A percentile compares a stretch with the other conserved stretches of the same genome.
Conservation (phyloP, 2,888 invertebrate genomes). For the Rhamnusium bicolor region DNA sequence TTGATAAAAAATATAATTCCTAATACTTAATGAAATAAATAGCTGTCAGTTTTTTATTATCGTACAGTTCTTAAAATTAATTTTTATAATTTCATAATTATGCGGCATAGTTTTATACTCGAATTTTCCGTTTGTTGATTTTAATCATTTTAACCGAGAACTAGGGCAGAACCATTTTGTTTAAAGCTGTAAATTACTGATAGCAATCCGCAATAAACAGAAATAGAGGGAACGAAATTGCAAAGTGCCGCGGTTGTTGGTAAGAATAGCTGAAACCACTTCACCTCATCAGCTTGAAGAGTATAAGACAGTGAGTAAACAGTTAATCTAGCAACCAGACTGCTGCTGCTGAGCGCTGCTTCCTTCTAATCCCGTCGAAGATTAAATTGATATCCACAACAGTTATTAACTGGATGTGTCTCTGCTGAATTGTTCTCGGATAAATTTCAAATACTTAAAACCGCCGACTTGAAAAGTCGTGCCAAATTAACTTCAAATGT, state of each 20-base stretch:
- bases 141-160: neutral
- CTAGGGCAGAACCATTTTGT: neutral
- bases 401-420: slow-evolving; percentile 41
- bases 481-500: slow-evolving; percentile 47
- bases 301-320: slow-evolving; percentile 12
- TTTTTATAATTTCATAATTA: neutral
- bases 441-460: slow-evolving; percentile 39
- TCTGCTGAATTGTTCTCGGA: slow-evolving; percentile 31
- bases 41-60: too few species aligned
- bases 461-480: slow-evolving; percentile 38
- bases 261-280: slow-evolving; percentile 9
- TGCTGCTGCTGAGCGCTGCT: neutral
- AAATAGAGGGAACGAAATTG: neutral
- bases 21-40: too few species aligned
- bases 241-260: neutral
- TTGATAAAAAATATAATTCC: too few species aligned
- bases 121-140: neutral
- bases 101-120: neutral
- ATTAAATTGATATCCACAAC: slow-evolving; percentile 48
- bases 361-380: slow-evolving; percentile 39
- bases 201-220: slow-evolving; percentile 5
- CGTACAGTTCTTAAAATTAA: neutral
- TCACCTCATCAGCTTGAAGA: slow-evolving; percentile 11
- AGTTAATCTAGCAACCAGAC: slow-evolving; percentile 6
- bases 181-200: slow-evolving; percentile 3